Evolutionary conservation across 1,140 invertebrate species (phyloP).

Genomic region (Eupristina koningsbergeri): DNA sequence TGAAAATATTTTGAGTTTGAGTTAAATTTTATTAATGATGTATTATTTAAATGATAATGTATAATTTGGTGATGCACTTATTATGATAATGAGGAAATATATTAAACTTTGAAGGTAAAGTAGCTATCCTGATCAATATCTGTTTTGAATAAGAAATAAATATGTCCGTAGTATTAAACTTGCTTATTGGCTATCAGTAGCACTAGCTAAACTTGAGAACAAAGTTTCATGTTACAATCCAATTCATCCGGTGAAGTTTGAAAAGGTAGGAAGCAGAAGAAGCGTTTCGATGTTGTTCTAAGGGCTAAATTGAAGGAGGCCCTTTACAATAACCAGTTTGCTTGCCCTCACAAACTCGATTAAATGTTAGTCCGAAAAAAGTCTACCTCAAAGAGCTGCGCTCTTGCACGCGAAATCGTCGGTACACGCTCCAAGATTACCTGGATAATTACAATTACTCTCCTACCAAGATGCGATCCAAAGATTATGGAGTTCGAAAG

Average conservation of each 20-base stretch:
- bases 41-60: too few species aligned
- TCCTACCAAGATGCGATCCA: conserved; percentile 55
- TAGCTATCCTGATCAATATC: neutral
- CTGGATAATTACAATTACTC: conserved; percentile 57
- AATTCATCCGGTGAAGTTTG: neutral
- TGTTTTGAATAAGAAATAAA: neutral
- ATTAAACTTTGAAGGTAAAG: too few species aligned
- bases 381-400: neutral
- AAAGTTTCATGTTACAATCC: neutral
- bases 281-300: neutral
- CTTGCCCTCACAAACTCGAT: neutral
- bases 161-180: neutral
- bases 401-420: conserved; percentile 13
- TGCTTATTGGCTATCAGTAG: neutral
- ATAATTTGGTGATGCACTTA: too few species aligned
- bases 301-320: neutral
- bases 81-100: too few species aligned
- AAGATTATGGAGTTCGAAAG: neutral
- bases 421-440: neutral
- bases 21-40: neutral
- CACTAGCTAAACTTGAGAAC: neutral
- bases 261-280: neutral
- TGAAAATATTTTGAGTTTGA: too few species aligned
- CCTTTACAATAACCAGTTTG: neutral
- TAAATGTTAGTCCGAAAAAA: neutral